Evolutionary conservation across 2,797 vertebrate species (phyloP), one percentile per base, ranked within the genome.

Genomic region (Sebastes reedi): DNA sequence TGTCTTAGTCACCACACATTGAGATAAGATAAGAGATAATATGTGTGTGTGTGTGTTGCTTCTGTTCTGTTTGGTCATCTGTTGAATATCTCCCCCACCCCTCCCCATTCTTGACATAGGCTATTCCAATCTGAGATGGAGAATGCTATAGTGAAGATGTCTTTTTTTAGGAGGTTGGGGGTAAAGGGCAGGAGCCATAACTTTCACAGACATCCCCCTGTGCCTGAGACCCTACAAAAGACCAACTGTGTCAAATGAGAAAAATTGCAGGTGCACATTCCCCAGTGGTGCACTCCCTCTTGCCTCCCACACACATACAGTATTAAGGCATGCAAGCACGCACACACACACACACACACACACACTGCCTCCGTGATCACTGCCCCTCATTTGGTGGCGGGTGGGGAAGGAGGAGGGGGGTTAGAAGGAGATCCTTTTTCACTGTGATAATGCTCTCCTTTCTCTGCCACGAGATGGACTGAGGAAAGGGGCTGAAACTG

Each of bases 181-280:
- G 71, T 52, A 16, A 67, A 67, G 83, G 72, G 61, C 78, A 80
- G 71, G 46, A 76, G 72, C 66, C 84, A 82, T 92, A 80, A 90
- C 80, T 88, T 91, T 82, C 86, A 77, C 80, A 85, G 88, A 87
- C 90, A 79, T 88, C 80, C 87, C 76, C 75, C 83, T 59, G 71
- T 75, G 72, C 81, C 69, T 7, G 42, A 50, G 77, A 87, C 79
- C 86, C 79, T 54, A 95, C 94, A 95, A 94, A 93, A 94, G 92
- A 91, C 83, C 86, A 87, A 92, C 89, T 94, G 92, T 95, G 91
- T 94, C 92, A 89, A 94, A 90, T 88, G 86, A 90, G 90, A 93
- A 90, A 92, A 89, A 92, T 90, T 94, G 92, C 94, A 95, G 94
- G 94, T 95, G 94, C 93, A 90, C 93, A 94, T 95, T 95, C 94